Percentiles rank a stretch among this genome's conserved stretches.
These are phyloP conservation scores for Enoplolaimus lenunculus DNA, from an alignment of 2,888 invertebrate species.

Conservation along the genomic window DNA sequence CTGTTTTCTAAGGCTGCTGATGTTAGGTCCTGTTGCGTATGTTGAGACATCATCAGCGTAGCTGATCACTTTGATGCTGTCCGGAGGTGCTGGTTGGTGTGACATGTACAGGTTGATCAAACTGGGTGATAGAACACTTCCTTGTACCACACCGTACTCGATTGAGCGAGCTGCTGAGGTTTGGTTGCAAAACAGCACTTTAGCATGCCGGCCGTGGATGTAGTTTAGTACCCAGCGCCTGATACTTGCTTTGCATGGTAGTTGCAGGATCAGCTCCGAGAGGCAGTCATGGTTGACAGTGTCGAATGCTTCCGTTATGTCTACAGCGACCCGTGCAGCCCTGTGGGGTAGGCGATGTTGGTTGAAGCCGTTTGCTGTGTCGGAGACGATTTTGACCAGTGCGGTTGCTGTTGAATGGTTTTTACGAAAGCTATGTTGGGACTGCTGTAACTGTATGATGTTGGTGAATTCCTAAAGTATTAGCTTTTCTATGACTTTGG, in stretches of 20 bases:
- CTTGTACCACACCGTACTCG: not conserved
- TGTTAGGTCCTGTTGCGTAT: not conserved
- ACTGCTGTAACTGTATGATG: not conserved
- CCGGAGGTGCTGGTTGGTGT: not conserved
- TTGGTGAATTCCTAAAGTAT: not conserved
- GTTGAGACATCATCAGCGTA: not conserved
- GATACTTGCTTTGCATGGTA: not conserved
- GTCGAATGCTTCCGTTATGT: not conserved
- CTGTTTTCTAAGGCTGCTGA: not conserved
- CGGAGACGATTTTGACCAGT: not conserved
- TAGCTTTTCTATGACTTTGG: slow-evolving; percentile 3
- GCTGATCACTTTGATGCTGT: not conserved
- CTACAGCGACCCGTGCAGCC: not conserved
- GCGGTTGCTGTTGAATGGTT: slow-evolving; percentile 1
- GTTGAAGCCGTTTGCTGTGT: not conserved
- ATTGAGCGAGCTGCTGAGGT: not conserved
- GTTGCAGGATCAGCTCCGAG: not conserved
- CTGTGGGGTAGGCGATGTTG: not conserved
- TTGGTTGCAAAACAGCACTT: slow-evolving; percentile 6
- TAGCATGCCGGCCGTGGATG: not conserved
- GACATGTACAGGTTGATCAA: slow-evolving; percentile 1
- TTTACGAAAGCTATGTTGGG: not conserved
- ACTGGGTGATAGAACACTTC: not conserved
- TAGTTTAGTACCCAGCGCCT: not conserved
- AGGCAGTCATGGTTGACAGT: not conserved